Percentiles rank a stretch among this genome's conserved stretches.
Conservation (phyloP, 2,797 vertebrate species). For the Cossypha niveicapilla region DNA sequence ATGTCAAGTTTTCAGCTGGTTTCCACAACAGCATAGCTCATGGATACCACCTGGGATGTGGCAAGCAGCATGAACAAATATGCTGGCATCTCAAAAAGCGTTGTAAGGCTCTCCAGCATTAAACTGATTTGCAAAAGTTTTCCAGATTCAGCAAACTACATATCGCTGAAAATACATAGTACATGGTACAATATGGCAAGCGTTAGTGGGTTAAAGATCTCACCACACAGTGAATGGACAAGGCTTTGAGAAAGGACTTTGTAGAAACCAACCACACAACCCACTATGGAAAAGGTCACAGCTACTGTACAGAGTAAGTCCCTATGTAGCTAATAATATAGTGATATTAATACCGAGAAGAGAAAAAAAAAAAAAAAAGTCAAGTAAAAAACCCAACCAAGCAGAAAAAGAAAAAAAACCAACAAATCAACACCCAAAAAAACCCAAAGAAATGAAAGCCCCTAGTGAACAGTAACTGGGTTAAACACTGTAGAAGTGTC, state of each 20-base stretch:
- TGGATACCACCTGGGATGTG: background rate
- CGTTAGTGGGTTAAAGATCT: background rate
- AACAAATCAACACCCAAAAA: background rate
- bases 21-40: background rate
- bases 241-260: background rate
- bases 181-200: background rate
- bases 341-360: background rate
- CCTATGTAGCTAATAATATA: fast-evolving
- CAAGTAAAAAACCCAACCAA: background rate
- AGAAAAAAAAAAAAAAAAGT: background rate
- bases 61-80: background rate
- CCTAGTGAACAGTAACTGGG: background rate
- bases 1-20: background rate
- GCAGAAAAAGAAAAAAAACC: background rate
- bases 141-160: background rate
- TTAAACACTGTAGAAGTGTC: background rate
- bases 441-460: background rate
- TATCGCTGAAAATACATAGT: too few species aligned
- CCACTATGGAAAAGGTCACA: background rate
- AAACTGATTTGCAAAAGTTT: background rate
- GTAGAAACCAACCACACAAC: background rate
- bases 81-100: background rate
- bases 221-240: background rate
- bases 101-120: background rate
- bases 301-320: fast-evolving